Percentiles rank a stretch among this genome's conserved stretches.
Conservation (phyloP, 2,113 vertebrate genomes). For the Misgurnus mizolepis region DNA sequence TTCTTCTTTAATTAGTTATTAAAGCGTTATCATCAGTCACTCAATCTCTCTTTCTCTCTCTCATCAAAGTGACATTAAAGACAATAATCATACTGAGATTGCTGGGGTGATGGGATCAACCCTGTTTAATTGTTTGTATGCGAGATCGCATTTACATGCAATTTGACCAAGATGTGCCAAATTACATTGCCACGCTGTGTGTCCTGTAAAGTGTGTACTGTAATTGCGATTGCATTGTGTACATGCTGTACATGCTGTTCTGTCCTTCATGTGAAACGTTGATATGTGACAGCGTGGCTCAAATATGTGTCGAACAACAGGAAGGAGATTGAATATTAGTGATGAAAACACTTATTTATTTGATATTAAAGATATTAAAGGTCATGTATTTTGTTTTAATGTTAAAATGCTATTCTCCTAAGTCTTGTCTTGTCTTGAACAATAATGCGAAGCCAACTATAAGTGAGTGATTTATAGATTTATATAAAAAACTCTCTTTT, state of each 20-base stretch:
- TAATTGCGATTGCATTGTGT: background rate
- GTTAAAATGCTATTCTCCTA: background rate
- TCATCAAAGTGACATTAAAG: background rate
- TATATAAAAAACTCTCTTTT: no score
- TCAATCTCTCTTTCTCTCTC: conserved; percentile 13
- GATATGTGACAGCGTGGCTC: background rate
- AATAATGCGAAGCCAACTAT: background rate
- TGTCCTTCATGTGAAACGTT: background rate
- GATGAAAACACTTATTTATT: conserved; percentile 34
- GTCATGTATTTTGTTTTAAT: background rate
- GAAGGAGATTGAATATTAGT: background rate
- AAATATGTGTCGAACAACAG: background rate
- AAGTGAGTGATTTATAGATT: background rate
- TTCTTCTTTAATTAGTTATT: conserved; percentile 33
- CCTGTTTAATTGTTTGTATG: conserved; percentile 15
- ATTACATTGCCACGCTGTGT: background rate
- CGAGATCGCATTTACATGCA: background rate
- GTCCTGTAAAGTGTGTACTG: background rate
- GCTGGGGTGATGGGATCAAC: conserved; percentile 11
- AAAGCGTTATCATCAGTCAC: conserved; percentile 12
- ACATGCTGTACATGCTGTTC: background rate
- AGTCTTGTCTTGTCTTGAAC: background rate
- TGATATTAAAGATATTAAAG: conserved; percentile 25
- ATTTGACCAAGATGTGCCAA: background rate
- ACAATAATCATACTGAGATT: conserved; percentile 3